Base-by-base conservation (phyloP, 2,888 invertebrate genomes). In the Nomada goodeniana region DNA sequence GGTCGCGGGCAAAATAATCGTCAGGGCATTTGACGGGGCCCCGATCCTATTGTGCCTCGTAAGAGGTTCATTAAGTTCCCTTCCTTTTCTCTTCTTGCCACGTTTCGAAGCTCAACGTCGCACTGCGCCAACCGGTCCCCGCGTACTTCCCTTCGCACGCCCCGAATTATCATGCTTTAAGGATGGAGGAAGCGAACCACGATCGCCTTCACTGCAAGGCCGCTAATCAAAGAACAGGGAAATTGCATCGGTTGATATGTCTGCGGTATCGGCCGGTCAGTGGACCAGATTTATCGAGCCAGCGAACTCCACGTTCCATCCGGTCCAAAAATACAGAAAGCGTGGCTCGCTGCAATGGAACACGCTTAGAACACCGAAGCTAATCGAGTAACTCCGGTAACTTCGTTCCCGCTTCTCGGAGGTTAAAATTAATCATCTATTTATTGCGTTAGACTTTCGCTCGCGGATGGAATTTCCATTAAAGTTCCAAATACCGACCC, bases 1-100 rank as follows among this genome's bases (percentile, higher is more conserved):
- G 73, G 70, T 73, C 63, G 67, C 63, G 61, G 57, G 63, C 68
- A 59, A 69, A 80, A 79, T 79, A 79, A 67, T 80, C 68, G 63
- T 15, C 68, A 26, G 23, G 23, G 57, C 57, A 20, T 53, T 68
- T 23, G 71, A 78, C 42, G 47, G 67, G 50, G 65, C 50, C 26
- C 29, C 20, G 64, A 47, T 36, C 50, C 57, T 70, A 72, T 64
- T 15, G 60, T 18, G 15, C 29, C 26, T 55, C 47, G 60, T 26
- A 47, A 63, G 63, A 76, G 52, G 68, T 73, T 68, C 67, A 72
- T 80, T 78, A 72, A 72, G 44, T 60, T 53, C 18, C 53, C 57
- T 15, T 47, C 26, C 29, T 15, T 13, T 29, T n/a, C 26, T 42
- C 29, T 52, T 36, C 42, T 55, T 36, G 59, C 36, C 59, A 18